These are phyloP conservation scores for Athene noctua DNA, from an alignment of 2,113 vertebrate species.

Conservation along the genomic window DNA sequence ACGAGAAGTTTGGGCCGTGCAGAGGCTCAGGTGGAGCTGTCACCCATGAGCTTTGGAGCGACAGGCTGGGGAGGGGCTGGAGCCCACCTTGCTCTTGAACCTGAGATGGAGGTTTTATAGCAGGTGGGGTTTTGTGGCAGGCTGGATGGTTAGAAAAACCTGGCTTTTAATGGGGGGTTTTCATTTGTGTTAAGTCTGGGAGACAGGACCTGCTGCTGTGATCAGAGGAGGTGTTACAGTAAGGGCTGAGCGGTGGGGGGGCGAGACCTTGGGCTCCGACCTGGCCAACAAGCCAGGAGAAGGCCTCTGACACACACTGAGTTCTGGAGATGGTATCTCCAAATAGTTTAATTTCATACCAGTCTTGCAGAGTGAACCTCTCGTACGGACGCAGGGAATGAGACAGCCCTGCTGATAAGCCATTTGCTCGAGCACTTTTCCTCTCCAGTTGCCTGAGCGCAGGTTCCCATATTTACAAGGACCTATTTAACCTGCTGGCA, in stretches of 20 bases:
- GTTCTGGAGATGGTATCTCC: not conserved
- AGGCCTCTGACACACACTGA: not conserved
- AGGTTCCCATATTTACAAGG: not conserved
- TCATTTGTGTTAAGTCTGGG: not conserved
- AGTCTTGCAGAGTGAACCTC: not conserved
- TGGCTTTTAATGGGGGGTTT: not conserved
- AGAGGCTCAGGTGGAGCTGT: not conserved
- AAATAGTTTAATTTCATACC: not conserved
- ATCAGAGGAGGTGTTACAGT: not conserved
- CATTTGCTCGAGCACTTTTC: not conserved
- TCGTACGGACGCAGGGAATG: accelerated
- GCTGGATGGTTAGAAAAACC: not conserved
- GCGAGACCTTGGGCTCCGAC: not conserved
- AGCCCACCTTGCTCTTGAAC: not conserved
- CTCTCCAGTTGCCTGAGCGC: not conserved
- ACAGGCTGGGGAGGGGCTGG: not conserved
- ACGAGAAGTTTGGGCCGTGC: not conserved
- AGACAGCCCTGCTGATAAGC: not conserved
- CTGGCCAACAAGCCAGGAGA: not conserved
- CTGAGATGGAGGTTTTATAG: not conserved
- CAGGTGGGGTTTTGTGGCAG: not conserved
- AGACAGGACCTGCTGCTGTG: not conserved
- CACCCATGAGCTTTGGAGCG: not conserved
- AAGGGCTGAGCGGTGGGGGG: not conserved
- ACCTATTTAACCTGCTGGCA: not conserved